phyloP scores from a whole-genome alignment of 2,888 invertebrate species.

The Ctena decussata region DNA sequence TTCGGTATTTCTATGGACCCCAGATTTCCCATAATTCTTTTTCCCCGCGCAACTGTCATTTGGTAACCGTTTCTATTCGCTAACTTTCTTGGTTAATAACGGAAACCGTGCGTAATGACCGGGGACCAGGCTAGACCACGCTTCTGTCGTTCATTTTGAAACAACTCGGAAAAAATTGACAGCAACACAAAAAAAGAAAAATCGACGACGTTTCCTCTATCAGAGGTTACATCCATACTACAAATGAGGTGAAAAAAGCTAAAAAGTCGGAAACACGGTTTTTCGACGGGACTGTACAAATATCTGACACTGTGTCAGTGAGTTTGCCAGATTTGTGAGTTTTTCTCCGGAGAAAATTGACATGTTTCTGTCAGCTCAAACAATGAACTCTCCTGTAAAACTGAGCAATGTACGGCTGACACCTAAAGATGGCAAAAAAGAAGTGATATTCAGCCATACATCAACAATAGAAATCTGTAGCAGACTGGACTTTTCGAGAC shows the following conservation, averaged over 20 bases:
- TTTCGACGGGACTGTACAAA: slow-evolving; percentile 21
- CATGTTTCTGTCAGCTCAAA: slow-evolving; percentile 16
- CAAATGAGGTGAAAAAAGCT: background rate
- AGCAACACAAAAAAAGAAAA: too few species aligned
- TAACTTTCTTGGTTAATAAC: too few species aligned
- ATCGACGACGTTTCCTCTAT: background rate
- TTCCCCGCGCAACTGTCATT: too few species aligned
- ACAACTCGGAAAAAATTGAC: too few species aligned
- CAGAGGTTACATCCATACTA: background rate
- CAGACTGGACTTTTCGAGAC: slow-evolving; percentile 6
- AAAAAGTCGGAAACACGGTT: background rate
- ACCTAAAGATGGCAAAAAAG: slow-evolving; percentile 17
- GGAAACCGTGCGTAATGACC: too few species aligned
- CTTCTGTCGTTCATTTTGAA: too few species aligned
- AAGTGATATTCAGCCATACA: slow-evolving; percentile 4
- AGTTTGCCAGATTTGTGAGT: slow-evolving; percentile 18
- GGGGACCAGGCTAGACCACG: too few species aligned
- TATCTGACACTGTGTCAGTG: background rate
- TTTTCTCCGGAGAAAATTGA: slow-evolving; percentile 29
- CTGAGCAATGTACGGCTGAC: background rate
- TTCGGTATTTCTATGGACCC: too few species aligned
- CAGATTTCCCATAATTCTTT: too few species aligned
- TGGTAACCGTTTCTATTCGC: too few species aligned
- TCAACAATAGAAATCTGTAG: slow-evolving; percentile 1
- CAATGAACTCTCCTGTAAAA: slow-evolving; percentile 16